Percentiles rank a stretch among this genome's conserved stretches.
These are phyloP conservation scores for Hypselothyrea guttata DNA, from an alignment of 2,888 invertebrate species.

Conservation along the genomic window DNA sequence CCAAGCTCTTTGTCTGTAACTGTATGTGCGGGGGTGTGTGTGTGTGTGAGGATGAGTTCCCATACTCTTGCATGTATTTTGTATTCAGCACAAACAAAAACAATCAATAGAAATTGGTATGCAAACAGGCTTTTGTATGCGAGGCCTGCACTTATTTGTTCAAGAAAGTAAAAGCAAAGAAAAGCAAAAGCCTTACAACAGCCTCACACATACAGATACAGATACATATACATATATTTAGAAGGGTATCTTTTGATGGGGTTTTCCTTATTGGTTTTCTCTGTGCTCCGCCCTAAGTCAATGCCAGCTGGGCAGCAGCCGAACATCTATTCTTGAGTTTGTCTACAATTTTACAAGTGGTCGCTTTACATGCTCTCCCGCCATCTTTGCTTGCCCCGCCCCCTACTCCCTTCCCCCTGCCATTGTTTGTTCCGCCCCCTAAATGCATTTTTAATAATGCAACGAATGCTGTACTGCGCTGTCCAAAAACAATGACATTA, in stretches of 20 bases:
- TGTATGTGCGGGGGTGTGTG: no score
- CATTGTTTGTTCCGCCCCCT: slow-evolving; percentile 2
- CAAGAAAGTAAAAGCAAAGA: slow-evolving; percentile 63
- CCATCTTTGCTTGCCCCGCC: slow-evolving; percentile 15
- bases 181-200: slow-evolving; percentile 28
- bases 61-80: slow-evolving; percentile 1
- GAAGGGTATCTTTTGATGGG: slow-evolving; percentile 8
- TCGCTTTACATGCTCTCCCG: background rate
- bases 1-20: no score
- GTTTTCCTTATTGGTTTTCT: slow-evolving; percentile 4
- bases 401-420: background rate
- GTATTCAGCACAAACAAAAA: slow-evolving; percentile 58
- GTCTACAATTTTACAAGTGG: slow-evolving; percentile 30
- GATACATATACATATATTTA: background rate
- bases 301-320: slow-evolving; percentile 9
- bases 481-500: slow-evolving; percentile 75
- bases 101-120: slow-evolving; percentile 73
- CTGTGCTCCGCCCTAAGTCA: slow-evolving; percentile 9
- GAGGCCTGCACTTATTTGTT: slow-evolving; percentile 53
- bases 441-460: slow-evolving; percentile 68
- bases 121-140: slow-evolving; percentile 64
- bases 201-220: slow-evolving; percentile 1
- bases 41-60: no score
- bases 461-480: slow-evolving; percentile 46
- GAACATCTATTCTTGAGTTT: slow-evolving; percentile 6